Conservation (phyloP, 2,113 vertebrate species). For the Quiscalus mexicanus region DNA sequence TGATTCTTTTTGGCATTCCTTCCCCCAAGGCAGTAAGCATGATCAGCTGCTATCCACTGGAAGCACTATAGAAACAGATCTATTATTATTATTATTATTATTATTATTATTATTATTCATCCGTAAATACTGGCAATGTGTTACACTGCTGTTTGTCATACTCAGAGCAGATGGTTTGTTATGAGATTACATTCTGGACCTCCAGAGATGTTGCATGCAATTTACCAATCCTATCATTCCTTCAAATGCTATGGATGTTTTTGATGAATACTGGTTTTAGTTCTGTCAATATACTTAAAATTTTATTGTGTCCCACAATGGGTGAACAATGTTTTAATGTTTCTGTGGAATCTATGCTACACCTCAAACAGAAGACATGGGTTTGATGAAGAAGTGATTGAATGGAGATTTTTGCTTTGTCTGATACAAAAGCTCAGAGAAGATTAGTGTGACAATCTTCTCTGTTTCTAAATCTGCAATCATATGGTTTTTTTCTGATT, state of each 20-base stretch:
- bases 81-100: constrained; percentile 6
- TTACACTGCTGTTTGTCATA: not conserved
- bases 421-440: not conserved
- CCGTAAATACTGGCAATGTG: not conserved
- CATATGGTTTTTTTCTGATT: not conserved
- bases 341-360: not conserved
- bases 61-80: constrained; percentile 7
- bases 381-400: not conserved
- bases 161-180: constrained; percentile 42
- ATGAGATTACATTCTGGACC: not conserved
- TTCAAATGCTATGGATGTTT: not conserved
- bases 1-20: constrained; percentile 37
- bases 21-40: constrained; percentile 22
- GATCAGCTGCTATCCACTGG: constrained; percentile 42
- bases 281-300: not conserved
- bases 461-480: not conserved
- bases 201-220: not conserved
- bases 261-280: not conserved
- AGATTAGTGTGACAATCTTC: not conserved
- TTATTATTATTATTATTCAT: not conserved
- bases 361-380: not conserved
- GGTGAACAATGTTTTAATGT: not conserved
- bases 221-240: not conserved
- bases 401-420: not conserved
- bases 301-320: not conserved